Evolutionary conservation across 2,888 invertebrate species (phyloP), one percentile per base, ranked within the genome.

Genomic region (Rhagium mordax): DNA sequence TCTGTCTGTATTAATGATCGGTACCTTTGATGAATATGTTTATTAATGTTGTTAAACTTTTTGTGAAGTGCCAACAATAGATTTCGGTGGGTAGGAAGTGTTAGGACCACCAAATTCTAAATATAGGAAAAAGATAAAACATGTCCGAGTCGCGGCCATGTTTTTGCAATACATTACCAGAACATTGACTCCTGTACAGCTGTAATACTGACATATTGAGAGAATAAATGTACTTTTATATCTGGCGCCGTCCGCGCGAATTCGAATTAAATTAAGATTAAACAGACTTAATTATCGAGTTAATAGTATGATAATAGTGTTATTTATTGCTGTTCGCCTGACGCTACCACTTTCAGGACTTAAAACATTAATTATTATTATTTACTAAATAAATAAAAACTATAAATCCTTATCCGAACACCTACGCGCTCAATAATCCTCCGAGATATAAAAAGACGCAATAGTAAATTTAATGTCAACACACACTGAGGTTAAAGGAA

Each of bases 181-280:
- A 83, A 78, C 83, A 78, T 84, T 82, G 84, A 84, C 83, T 84
- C 80, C 79, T 72, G 81, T 71, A 68, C 71, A 71, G 74, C 79
- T 79, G 82, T 84, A 83, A 83, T 84, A 84, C 83, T 84, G 81
- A 82, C 81, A 84, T 83, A 83, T 83, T 81, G 81, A 81, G 80
- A 81, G 81, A 77, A 72, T 33, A 66, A 29, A 64, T 70, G 57
- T 70, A 81, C 77, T 81, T 81, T 79, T 79, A 79, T 79, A 81
- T 78, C 79, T 82, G 84, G 84, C 84, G 85, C 84, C 84, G 81
- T 77, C 55, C 76, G 66, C 79, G 80, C 82, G 77, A 81, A 82
- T 81, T 79, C 80, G 81, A 82, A 83, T 83, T 80, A 81, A 82
- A 81, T 83, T 83, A 82, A 83, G 82, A 83, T 83, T 81, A 81